phyloP scores from a whole-genome alignment of 2,797 vertebrate species.

The Brachyalestes nurse region DNA sequence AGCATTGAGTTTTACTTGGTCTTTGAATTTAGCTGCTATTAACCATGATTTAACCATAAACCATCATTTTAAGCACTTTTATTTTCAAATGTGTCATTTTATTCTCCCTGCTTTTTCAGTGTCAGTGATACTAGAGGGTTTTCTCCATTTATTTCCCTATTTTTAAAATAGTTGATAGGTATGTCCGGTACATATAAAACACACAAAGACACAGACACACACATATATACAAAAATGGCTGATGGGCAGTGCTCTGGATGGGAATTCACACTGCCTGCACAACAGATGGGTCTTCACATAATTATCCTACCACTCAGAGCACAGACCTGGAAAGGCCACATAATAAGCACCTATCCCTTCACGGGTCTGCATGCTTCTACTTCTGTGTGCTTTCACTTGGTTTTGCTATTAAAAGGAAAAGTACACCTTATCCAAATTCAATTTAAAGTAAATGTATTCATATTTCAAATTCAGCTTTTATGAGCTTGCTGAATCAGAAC shows the following conservation, averaged over 20 bases:
- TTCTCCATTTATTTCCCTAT: too few species aligned
- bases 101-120: too few species aligned
- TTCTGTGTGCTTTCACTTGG: neutral
- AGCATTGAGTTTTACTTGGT: too few species aligned
- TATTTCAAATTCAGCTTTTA: too few species aligned
- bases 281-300: constrained; percentile 43
- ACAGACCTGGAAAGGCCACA: constrained; percentile 13
- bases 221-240: constrained; percentile 27
- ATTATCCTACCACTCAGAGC: constrained; percentile 56
- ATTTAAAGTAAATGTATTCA: too few species aligned
- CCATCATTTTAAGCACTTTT: too few species aligned
- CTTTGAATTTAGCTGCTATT: too few species aligned
- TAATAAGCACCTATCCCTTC: constrained; percentile 13
- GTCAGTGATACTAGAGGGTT: too few species aligned
- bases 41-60: too few species aligned
- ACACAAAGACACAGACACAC: constrained; percentile 22
- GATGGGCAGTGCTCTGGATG: constrained; percentile 49
- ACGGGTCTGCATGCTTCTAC: neutral
- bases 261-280: constrained; percentile 63
- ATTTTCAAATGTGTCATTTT: too few species aligned
- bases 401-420: constrained; percentile 1
- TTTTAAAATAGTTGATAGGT: too few species aligned
- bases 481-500: too few species aligned
- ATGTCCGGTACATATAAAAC: neutral
- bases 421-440: neutral